A percentile compares a stretch with the other conserved stretches of the same genome.
Evolutionary conservation across 92 coral and sea anemone species (phyloP).

Genomic region (Porites rus): DNA sequence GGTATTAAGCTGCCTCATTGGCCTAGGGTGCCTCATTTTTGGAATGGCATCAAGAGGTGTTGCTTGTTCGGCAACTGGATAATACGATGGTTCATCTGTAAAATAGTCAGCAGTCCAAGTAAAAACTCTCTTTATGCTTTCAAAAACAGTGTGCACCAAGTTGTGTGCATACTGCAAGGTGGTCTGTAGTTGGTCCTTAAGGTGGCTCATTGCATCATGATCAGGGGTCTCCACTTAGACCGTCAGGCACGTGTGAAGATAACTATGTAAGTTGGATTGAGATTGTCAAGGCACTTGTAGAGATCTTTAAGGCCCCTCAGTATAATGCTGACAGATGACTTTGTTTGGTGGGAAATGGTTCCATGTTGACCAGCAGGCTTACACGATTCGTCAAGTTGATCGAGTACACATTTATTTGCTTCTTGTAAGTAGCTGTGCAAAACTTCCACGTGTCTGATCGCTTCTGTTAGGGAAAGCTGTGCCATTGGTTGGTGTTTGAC

Average conservation of each 20-base stretch:
- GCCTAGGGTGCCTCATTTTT: constrained; percentile 15
- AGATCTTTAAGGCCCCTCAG: constrained; percentile 31
- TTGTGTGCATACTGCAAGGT: constrained; percentile 30
- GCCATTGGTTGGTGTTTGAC: constrained; percentile 32
- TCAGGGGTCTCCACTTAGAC: constrained; percentile 18
- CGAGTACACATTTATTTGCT: constrained; percentile 19
- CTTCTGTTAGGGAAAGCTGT: constrained; percentile 22
- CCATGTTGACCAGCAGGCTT: constrained; percentile 42
- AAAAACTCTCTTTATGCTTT: constrained; percentile 25
- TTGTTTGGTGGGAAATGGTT: constrained; percentile 29
- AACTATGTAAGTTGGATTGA: constrained; percentile 31
- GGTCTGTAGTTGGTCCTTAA: constrained; percentile 30
- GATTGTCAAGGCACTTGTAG: constrained; percentile 8
- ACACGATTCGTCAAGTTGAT: constrained; percentile 28
- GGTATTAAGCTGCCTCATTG: constrained; percentile 33
- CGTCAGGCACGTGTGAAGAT: constrained; percentile 23
- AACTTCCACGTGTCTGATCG: not conserved
- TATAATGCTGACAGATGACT: constrained; percentile 35
- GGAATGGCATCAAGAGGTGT: constrained; percentile 36
- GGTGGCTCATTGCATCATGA: constrained; percentile 15
- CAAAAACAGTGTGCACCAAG: constrained; percentile 19
- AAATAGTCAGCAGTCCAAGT: constrained; percentile 36
- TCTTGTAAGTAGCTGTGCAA: constrained; percentile 2
- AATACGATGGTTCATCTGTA: constrained; percentile 25
- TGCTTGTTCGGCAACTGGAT: constrained; percentile 24